phyloP scores from a whole-genome alignment of 1,140 invertebrate genomes.

The Odontomachus brunneus region DNA sequence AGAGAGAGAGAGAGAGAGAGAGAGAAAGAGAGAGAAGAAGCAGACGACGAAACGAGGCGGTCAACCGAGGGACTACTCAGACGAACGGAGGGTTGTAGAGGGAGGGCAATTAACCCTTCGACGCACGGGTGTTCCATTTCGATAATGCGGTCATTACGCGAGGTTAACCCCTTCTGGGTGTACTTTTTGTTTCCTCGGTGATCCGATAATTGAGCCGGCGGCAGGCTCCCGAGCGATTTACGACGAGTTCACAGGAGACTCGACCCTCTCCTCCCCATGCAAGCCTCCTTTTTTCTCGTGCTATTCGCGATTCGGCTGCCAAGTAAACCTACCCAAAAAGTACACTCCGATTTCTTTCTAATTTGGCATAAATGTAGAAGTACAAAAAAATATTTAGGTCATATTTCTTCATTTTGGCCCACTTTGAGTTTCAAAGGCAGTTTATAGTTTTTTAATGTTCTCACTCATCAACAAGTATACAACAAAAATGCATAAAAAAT shows the following conservation, averaged over 20 bases:
- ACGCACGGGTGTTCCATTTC: conserved; percentile 15
- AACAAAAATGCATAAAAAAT: too few relatives aligned
- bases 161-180: conserved; percentile 10
- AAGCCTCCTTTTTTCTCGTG: neutral
- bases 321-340: too few relatives aligned
- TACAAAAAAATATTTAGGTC: too few relatives aligned
- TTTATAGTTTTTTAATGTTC: too few relatives aligned
- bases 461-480: too few relatives aligned
- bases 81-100: neutral
- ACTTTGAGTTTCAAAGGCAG: too few relatives aligned
- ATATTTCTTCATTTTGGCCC: too few relatives aligned
- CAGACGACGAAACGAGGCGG: neutral
- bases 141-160: conserved; percentile 47
- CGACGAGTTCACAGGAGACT: neutral
- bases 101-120: conserved; percentile 29
- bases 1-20: conserved; percentile 13
- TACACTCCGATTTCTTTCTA: too few relatives aligned
- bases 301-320: too few relatives aligned
- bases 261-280: neutral
- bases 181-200: neutral
- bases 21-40: neutral
- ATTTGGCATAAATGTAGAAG: too few relatives aligned
- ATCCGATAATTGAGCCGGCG: conserved; percentile 25
- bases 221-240: conserved; percentile 18
- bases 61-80: too few relatives aligned